These are phyloP conservation scores for Scolopax rusticola DNA, from an alignment of 2,797 vertebrate genomes.

Conservation along the genomic window DNA sequence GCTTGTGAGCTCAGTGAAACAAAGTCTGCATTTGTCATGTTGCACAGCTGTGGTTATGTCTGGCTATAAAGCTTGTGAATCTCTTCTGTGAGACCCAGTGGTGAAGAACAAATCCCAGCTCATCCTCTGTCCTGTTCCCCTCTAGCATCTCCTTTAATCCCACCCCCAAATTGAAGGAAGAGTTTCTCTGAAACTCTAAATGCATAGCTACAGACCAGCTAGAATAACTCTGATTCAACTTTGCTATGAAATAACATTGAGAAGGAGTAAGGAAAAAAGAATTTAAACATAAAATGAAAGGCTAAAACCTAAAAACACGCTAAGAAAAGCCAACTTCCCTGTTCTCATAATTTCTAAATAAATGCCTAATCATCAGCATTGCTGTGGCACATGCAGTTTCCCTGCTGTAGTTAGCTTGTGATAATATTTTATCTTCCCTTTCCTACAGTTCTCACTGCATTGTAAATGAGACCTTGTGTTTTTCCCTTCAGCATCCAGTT, in stretches of 20 bases:
- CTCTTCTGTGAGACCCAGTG: neutral
- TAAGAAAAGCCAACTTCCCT: neutral
- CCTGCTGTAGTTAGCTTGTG: neutral
- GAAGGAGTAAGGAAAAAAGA: neutral
- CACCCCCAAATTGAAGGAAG: neutral
- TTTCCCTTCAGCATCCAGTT: constrained; percentile 5
- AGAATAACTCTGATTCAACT: neutral
- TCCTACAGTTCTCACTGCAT: neutral
- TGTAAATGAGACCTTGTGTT: constrained; percentile 38
- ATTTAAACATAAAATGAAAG: neutral
- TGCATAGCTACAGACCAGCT: neutral
- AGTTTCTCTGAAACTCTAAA: neutral
- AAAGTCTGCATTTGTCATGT: neutral
- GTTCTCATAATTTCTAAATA: neutral
- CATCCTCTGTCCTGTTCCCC: neutral
- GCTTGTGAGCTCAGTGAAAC: neutral
- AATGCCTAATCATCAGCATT: neutral
- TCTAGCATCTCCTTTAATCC: neutral
- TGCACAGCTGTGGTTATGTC: neutral
- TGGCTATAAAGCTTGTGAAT: neutral
- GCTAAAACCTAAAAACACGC: neutral
- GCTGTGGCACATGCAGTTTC: neutral
- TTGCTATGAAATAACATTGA: neutral
- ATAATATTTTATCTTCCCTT: neutral
- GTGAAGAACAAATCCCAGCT: neutral